Base-by-base conservation (phyloP, 2,797 vertebrate genomes). In the Iguana delicatissima region DNA sequence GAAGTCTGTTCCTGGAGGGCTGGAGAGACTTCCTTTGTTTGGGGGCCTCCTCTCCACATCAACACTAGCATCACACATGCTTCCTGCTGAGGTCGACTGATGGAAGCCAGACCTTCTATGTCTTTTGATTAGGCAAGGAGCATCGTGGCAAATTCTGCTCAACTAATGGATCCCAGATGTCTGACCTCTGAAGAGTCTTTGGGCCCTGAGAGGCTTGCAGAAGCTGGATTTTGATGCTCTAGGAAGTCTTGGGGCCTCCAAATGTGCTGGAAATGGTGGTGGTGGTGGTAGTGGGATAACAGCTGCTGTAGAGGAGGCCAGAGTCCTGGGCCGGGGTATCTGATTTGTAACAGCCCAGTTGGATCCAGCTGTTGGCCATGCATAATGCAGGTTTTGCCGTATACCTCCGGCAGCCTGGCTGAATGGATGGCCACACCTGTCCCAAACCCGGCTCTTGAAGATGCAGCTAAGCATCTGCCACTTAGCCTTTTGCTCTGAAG, bases 111-210 rank as follows among this genome's bases (percentile, higher is more conserved):
- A 67, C 62, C 7, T 38, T 76, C 35, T 42, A 32, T 24, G 42
- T 4, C 9, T 83, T 91, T 84, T 91, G 80, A 84, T 84, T n/a
- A 84, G 72, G 59, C 59, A 55, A 35, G 26, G 6, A 6, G 29
- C 4, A 3, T 67, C 42, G 26, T 16, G 59, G n/a, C 72, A 42
- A 85, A 72, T 89, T 77, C 88, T 89, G 89, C 79, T 74, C 85
- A 1, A 4, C 46, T 84, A 87, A 87, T 91, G 18, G 59, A 35
- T 55, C 46, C 90, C 90, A 91, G 85, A 87, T 87, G 85, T 24
- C 22, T 64, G 80, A 76, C 85, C 57, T 69, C 18, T 16, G 55
- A 14, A 20, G 52, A 1, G 55, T n/a, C 38, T 64, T 38, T 38
- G 67, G 42, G 55, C 64, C 57, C 85, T 20, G 79, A 24, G 76